A percentile compares a stretch with the other conserved stretches of the same genome.
Conservation (phyloP, 2,888 invertebrate species). For the Scaptodrosophila latifasciaeformis region DNA sequence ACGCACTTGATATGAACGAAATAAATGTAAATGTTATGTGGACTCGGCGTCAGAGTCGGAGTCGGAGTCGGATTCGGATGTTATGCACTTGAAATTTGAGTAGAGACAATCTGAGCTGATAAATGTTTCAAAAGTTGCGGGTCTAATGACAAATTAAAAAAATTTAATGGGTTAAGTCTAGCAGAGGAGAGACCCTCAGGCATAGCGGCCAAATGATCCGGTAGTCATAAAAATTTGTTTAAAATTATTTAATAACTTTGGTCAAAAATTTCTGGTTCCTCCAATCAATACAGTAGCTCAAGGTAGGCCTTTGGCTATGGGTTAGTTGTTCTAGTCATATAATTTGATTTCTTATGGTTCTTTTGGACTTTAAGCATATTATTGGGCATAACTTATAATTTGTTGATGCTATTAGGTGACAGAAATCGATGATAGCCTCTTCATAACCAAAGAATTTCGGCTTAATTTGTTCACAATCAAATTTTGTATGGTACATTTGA, state of each 20-base stretch:
- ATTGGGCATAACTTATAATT: conserved; percentile 19
- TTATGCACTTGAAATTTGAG: conserved; percentile 26
- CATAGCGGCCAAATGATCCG: no score
- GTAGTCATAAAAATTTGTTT: no score
- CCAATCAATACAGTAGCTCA: no score
- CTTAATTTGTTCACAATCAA: conserved; percentile 10
- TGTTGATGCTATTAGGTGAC: conserved; percentile 10
- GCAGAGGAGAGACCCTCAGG: no score
- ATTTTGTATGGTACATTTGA: conserved; percentile 4
- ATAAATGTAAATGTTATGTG: not conserved
- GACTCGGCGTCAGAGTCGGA: conserved; percentile 16
- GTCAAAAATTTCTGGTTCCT: no score
- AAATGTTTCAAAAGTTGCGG: conserved; percentile 22
- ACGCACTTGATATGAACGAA: conserved; percentile 2
- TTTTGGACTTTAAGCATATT: no score
- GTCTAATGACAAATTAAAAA: conserved; percentile 7
- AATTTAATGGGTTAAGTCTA: no score
- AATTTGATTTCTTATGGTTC: no score
- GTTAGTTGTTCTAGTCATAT: no score
- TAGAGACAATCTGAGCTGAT: conserved; percentile 31
- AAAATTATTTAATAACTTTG: no score
- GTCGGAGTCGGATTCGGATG: conserved; percentile 16
- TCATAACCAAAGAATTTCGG: conserved; percentile 11
- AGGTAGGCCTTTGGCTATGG: no score
- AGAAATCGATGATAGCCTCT: conserved; percentile 8